phyloP scores from a whole-genome alignment of 1,140 invertebrate species.

The Bombus pyrosoma region DNA sequence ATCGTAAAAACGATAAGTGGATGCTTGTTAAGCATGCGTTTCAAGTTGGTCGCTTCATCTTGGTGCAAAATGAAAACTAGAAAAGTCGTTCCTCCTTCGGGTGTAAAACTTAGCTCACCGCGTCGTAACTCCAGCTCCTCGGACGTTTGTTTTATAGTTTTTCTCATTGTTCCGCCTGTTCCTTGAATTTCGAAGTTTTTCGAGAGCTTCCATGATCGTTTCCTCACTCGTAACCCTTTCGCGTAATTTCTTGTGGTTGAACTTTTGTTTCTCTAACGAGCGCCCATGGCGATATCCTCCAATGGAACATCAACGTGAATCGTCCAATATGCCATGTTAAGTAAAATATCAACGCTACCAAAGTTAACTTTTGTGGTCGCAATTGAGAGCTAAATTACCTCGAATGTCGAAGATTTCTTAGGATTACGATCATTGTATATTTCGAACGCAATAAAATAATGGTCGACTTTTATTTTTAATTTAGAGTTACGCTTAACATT shows the following conservation, averaged over 20 bases:
- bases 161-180: slow-evolving; percentile 9
- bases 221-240: slow-evolving; percentile 12
- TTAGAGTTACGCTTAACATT: too few relatives aligned
- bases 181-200: slow-evolving; percentile 32
- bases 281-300: background rate
- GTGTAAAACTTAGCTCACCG: slow-evolving; percentile 18
- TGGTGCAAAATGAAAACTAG: slow-evolving; percentile 68
- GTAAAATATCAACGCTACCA: background rate
- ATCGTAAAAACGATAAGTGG: slow-evolving; percentile 73
- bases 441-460: background rate
- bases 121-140: slow-evolving; percentile 4
- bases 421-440: background rate
- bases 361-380: background rate
- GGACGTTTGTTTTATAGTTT: slow-evolving; percentile 45
- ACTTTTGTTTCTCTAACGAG: slow-evolving; percentile 27
- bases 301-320: background rate
- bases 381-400: background rate
- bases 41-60: slow-evolving; percentile 35
- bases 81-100: slow-evolving; percentile 58
- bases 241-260: slow-evolving; percentile 13
- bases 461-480: too few relatives aligned
- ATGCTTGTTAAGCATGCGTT: slow-evolving; percentile 72
- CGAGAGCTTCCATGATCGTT: background rate
- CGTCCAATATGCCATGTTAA: background rate
- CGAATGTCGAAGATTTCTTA: background rate